Evolutionary conservation across 2,888 invertebrate genomes (phyloP).

Genomic region (Nyleta sp.): DNA sequence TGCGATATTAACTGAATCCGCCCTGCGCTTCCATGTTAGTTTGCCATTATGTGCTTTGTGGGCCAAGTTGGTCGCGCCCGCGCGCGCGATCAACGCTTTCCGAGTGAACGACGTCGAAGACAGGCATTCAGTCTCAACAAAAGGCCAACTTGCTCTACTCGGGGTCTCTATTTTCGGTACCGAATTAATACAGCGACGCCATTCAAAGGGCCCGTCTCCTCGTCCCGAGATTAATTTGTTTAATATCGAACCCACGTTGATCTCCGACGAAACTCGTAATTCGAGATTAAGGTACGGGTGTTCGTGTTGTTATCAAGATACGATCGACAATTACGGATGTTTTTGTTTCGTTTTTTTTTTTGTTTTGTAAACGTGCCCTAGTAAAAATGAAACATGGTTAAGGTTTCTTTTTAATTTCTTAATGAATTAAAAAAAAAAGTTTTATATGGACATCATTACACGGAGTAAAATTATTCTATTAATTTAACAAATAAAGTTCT

Average conservation of each 20-base stretch:
- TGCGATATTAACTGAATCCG: constrained; percentile 39
- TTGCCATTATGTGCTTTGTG: constrained; percentile 34
- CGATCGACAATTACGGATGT: too few relatives aligned
- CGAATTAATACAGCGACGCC: constrained; percentile 3
- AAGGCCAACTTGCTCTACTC: constrained; percentile 21
- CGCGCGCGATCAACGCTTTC: constrained; percentile 43
- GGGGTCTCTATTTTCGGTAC: constrained; percentile 14
- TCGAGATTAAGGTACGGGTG: not conserved
- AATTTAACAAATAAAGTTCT: too few relatives aligned
- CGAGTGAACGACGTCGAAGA: constrained; percentile 30
- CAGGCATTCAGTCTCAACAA: constrained; percentile 27
- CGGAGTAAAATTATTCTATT: too few relatives aligned
- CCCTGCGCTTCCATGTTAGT: constrained; percentile 24
- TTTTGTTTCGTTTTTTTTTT: too few relatives aligned
- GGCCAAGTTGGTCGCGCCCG: constrained; percentile 30
- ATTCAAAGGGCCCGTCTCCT: not conserved
- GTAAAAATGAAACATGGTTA: too few relatives aligned
- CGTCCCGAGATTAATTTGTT: constrained; percentile 5
- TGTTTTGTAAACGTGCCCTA: too few relatives aligned
- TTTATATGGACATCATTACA: too few relatives aligned
- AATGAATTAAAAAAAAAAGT: too few relatives aligned
- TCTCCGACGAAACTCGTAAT: not conserved
- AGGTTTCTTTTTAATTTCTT: too few relatives aligned
- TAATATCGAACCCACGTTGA: constrained; percentile 1
- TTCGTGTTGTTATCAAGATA: too few relatives aligned